Conservation (phyloP, 2,797 vertebrate genomes). For the Liparis tanakae region DNA sequence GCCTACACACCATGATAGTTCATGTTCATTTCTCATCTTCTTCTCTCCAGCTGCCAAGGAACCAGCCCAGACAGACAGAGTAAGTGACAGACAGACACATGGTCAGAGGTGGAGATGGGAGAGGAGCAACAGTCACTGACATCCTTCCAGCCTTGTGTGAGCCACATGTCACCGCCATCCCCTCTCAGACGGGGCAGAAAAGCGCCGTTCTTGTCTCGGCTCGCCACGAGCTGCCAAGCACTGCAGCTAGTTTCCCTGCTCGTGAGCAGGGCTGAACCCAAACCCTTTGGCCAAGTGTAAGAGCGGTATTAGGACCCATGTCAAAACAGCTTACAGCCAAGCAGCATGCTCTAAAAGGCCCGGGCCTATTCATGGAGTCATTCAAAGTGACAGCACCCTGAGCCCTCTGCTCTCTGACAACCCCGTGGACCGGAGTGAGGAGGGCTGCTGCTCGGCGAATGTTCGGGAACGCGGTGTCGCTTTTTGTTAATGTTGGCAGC, state of each 20-base stretch:
- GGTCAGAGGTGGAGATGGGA: constrained; percentile 30
- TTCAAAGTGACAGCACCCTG: constrained; percentile 78
- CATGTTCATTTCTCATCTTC: neutral
- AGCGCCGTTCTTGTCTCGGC: constrained; percentile 63
- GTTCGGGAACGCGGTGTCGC: constrained; percentile 47
- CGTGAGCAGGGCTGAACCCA: constrained; percentile 58
- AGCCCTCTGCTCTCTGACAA: constrained; percentile 57
- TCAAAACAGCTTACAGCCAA: constrained; percentile 82
- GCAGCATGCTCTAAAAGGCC: constrained; percentile 67
- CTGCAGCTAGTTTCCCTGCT: constrained; percentile 37
- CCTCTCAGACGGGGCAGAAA: constrained; percentile 53
- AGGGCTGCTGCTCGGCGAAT: constrained; percentile 53
- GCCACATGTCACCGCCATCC: constrained; percentile 65
- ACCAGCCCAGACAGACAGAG: constrained; percentile 20
- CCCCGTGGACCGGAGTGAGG: constrained; percentile 31
- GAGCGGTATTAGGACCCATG: constrained; percentile 76
- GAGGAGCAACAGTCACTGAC: constrained; percentile 70
- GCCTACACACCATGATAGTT: neutral
- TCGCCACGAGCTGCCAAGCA: constrained; percentile 59
- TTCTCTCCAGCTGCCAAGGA: neutral
- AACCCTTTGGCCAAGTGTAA: constrained; percentile 71
- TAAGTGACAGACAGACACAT: constrained; percentile 29
- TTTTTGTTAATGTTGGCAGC: constrained; percentile 75
- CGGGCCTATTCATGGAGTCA: constrained; percentile 73
- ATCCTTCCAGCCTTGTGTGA: constrained; percentile 54